A percentile compares a stretch with the other conserved stretches of the same genome.
phyloP scores from a whole-genome alignment of 2,797 vertebrate species.

The Ceyx erithaca region DNA sequence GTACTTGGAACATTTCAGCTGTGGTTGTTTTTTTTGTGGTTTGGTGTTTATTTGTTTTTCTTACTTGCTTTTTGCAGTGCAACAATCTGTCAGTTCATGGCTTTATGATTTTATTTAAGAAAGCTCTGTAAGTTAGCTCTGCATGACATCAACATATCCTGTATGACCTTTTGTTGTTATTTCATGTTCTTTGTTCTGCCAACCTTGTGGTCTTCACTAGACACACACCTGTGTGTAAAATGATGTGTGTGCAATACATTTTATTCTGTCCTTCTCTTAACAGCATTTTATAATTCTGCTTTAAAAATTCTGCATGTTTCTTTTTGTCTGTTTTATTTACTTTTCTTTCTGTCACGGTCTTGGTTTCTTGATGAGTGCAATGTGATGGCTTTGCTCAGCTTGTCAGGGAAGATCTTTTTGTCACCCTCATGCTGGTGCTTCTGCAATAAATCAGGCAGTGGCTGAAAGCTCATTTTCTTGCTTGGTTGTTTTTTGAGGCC shows the following conservation, averaged over 20 bases:
- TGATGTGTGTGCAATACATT: background rate
- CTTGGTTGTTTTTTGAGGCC: background rate
- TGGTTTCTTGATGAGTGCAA: background rate
- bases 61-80: background rate
- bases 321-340: background rate
- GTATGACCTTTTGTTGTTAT: background rate
- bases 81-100: background rate
- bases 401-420: background rate
- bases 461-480: background rate
- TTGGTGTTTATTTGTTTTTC: background rate
- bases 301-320: background rate
- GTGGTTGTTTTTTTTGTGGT: background rate
- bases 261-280: background rate
- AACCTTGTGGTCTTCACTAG: background rate
- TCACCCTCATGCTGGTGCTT: background rate
- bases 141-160: background rate
- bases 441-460: background rate
- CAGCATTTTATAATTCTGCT: background rate
- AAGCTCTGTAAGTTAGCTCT: background rate
- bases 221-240: background rate
- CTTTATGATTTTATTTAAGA: background rate
- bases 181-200: background rate
- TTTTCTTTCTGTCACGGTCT: background rate
- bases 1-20: background rate
- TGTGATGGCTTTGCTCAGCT: background rate